Evolutionary conservation across 2,113 vertebrate species (phyloP), one percentile per base, ranked within the genome.

Genomic region (Paradoxurus hermaphroditus): DNA sequence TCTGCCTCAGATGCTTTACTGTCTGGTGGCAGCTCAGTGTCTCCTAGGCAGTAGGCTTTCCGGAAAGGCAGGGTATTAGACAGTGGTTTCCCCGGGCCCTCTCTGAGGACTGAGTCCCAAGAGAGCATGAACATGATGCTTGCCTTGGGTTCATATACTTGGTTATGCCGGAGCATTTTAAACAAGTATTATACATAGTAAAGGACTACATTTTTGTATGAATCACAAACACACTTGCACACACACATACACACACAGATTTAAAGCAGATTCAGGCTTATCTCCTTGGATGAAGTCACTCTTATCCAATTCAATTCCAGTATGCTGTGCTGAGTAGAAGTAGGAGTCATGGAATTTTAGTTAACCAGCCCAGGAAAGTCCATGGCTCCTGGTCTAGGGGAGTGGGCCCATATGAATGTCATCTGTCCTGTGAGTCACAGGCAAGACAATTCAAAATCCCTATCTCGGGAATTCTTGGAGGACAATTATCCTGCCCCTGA

Each of bases 341-440:
- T 82, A 3, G 49, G 89, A 90, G 15, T n/a, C 11, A 19, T 27
- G 12, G 46, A 86, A 77, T 91, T 81, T 89, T n/a, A 41, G 21
- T 81, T 93, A 92, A 73, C 31, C n/a, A 82, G 51, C n/a, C 27
- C 59, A 96, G 67, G 65, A 59, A 94, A 95, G 44, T 85, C 23
- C 49, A 72, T 84, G 88, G 44, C 31, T 67, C 59, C n/a, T 6
- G 21, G 44, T 36, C 56, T 29, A 49, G 51, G 5, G 51, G 39
- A 90, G 5, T 10, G 21, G 34, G 18, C 21, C 39, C 21, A 1
- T 10, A 21, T 82, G 46, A 67, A 81, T 16, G 12, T 36, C n/a
- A 19, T 82, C 25, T 53, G 31, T 67, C 59, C 41, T 91, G 39
- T 36, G 65, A 86, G 51, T 94, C 86, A 75, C 31, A 23, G 4